Base-by-base conservation (phyloP, 2,888 invertebrate species). In the Lycocerus yunnanus region DNA sequence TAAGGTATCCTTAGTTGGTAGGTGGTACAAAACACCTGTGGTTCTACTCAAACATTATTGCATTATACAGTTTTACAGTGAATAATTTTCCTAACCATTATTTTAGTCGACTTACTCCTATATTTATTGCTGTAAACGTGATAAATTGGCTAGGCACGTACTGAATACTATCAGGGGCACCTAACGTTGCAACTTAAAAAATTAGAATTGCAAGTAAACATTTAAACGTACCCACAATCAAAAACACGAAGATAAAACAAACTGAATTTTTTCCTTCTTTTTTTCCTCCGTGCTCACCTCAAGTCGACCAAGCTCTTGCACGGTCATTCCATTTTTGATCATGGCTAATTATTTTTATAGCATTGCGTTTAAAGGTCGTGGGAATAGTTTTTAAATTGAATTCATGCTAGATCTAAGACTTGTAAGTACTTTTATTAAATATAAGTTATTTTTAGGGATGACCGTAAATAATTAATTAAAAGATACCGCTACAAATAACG, bases 11-110 rank as follows among this genome's bases (percentile, higher is more conserved):
- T 63, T 66, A 71, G 68, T 61, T 72, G 72, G 72, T 72, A 72
- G 72, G 67, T 72, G 68, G 68, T 68, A 72, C 60, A 63, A 71
- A 72, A 72, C 72, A 72, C 72, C 72, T 72, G 72, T 68, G 72
- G 72, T 68, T 72, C 61, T 68, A 58, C 61, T 68, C 67, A 72
- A 72, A 72, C 72, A 72, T 72, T 72, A 68, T 66, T 71, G 66
- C 71, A 59, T 66, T 66, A 71, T 66, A 58, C 66, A 71, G 66
- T 67, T 71, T 71, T 71, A 71, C 66, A 59, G 71, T 14, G 66
- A 27, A 66, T 16, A 63, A 63, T 15, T 63, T 18, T 63, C 20
- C 11, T 63, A 15, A 18, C 20, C 15, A 18, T 63, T 20, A 18
- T 14, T 63, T 63, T 63, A 18, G 11, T 18, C 61, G 16, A n/a